Percentiles rank a stretch among this genome's conserved stretches.
These are phyloP conservation scores for Panthera tigris DNA, from an alignment of 2,113 vertebrate species.

Conservation along the genomic window DNA sequence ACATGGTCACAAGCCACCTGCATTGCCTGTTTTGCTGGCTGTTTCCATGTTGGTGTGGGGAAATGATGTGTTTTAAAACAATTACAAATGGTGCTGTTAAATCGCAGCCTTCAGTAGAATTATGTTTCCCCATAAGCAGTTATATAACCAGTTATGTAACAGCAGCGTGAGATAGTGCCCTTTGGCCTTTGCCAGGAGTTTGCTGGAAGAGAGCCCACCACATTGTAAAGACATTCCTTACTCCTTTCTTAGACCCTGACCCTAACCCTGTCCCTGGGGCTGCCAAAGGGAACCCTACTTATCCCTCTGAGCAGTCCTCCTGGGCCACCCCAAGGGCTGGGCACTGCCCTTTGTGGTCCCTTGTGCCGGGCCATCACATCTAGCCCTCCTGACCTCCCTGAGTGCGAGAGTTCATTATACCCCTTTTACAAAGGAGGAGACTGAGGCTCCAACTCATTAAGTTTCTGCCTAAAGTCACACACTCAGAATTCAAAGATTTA, in stretches of 20 bases:
- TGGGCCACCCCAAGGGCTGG: not conserved
- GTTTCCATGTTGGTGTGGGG: not conserved
- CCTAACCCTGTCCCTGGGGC: not conserved
- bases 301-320: not conserved
- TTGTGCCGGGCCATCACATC: not conserved
- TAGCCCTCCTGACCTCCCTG: not conserved
- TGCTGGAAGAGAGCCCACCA: not conserved
- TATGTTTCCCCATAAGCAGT: not conserved
- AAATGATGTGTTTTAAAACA: not conserved
- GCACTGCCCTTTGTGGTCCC: too few relatives aligned
- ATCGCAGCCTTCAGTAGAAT: not conserved
- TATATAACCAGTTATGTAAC: constrained; percentile 1
- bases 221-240: not conserved
- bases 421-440: not conserved
- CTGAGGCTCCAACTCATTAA: not conserved
- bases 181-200: not conserved
- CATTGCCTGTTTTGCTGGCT: not conserved
- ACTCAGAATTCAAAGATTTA: not conserved
- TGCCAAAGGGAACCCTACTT: not conserved
- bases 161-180: not conserved
- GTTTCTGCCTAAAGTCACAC: not conserved
- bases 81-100: not conserved
- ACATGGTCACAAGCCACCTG: not conserved
- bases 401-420: not conserved
- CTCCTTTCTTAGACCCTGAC: not conserved